A percentile compares a stretch with the other conserved stretches of the same genome.
Evolutionary conservation across 53 echinoderm and acorn worm species (phyloP).

Genomic region (Astropecten irregularis): DNA sequence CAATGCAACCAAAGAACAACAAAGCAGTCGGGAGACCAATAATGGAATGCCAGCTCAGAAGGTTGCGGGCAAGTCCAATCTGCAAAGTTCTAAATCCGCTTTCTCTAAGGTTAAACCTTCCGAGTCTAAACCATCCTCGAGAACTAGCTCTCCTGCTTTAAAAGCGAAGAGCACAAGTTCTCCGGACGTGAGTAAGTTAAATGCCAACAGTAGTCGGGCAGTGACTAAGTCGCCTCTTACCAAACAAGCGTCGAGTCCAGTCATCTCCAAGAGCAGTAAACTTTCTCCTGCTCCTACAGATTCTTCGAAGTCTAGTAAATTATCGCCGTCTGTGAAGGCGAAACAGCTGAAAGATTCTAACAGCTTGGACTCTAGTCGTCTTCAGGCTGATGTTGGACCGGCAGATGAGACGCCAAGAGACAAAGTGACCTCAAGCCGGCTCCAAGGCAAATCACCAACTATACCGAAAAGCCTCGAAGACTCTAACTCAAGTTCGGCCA

Average conservation of each 20-base stretch:
- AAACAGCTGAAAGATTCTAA: conserved; percentile 18
- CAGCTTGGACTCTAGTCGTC: conserved; percentile 7
- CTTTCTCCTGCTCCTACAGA: neutral
- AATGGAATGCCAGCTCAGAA: conserved; percentile 53
- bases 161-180: conserved; percentile 39
- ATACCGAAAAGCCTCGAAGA: conserved; percentile 39
- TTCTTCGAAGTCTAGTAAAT: neutral
- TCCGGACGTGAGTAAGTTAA: conserved; percentile 34
- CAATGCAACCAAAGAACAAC: conserved; percentile 35
- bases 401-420: neutral
- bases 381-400: neutral
- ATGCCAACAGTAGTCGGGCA: conserved; percentile 31
- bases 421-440: neutral
- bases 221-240: conserved; percentile 37
- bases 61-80: conserved; percentile 13
- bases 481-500: conserved; percentile 60
- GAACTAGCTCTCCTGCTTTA: conserved; percentile 53
- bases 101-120: conserved; percentile 44
- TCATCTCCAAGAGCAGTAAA: conserved; percentile 7
- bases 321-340: conserved; percentile 21
- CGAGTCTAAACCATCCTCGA: neutral
- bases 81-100: conserved; percentile 51
- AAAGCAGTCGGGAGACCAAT: conserved; percentile 18
- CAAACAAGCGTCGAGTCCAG: conserved; percentile 29
- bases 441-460: conserved; percentile 23